A percentile compares a stretch with the other conserved stretches of the same genome.
Evolutionary conservation across 2,113 vertebrate genomes (phyloP).

Genomic region (Perognathus longimembris): DNA sequence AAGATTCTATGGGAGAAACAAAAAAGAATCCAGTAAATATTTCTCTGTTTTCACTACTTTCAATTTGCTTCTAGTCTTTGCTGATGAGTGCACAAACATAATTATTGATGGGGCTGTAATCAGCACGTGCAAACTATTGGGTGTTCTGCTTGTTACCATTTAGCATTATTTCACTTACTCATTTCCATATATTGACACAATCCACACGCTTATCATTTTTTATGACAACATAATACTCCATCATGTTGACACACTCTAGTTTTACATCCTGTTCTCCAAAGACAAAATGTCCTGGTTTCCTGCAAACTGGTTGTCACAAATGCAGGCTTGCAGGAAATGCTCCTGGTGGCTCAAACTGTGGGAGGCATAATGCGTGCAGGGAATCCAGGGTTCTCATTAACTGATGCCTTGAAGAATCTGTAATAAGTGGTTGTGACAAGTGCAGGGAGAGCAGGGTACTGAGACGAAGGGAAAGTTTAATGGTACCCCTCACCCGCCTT

Average conservation of each 20-base stretch:
- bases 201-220: slow-evolving; percentile 56
- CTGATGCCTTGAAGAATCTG: not conserved
- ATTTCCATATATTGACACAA: slow-evolving; percentile 71
- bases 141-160: slow-evolving; percentile 39
- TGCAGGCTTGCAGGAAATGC: not conserved
- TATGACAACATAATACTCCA: slow-evolving; percentile 57
- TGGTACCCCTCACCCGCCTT: not conserved
- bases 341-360: not conserved
- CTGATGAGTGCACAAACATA: not conserved
- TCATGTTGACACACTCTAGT: slow-evolving; percentile 27
- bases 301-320: not conserved
- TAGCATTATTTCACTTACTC: slow-evolving; percentile 31
- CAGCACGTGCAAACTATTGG: not conserved
- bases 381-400: not conserved
- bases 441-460: not conserved
- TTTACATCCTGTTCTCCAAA: slow-evolving; percentile 31
- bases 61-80: slow-evolving; percentile 19
- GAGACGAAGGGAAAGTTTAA: not conserved
- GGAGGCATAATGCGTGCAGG: no score
- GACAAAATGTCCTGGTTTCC: not conserved
- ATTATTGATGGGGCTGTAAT: slow-evolving; percentile 55
- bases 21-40: slow-evolving; percentile 11
- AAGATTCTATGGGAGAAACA: slow-evolving; percentile 28
- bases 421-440: not conserved
- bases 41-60: not conserved